phyloP scores from a whole-genome alignment of 2,113 vertebrate genomes.

The Lasiurus borealis region DNA sequence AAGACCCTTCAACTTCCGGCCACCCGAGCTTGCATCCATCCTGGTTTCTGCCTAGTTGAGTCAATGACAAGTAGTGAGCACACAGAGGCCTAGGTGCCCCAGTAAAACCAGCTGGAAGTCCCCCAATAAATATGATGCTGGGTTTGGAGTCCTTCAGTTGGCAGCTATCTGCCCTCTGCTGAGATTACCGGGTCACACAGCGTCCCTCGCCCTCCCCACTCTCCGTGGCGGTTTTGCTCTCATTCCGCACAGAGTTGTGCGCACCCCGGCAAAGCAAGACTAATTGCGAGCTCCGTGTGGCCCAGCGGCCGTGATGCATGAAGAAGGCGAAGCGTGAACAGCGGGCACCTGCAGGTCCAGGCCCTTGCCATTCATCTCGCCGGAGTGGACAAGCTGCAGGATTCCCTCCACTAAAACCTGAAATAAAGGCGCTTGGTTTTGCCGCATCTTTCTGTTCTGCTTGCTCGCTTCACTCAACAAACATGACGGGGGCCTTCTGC shows the following conservation, averaged over 20 bases:
- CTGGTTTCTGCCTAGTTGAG: background rate
- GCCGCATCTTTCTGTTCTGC: background rate
- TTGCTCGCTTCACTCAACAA: background rate
- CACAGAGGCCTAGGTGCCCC: background rate
- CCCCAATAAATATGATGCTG: background rate
- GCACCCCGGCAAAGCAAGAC: conserved; percentile 61
- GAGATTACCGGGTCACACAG: background rate
- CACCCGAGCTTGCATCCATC: background rate
- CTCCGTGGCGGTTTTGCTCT: background rate
- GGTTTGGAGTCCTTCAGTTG: background rate
- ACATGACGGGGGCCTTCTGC: rapidly evolving
- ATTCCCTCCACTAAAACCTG: background rate
- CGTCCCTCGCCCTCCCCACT: background rate
- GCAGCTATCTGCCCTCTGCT: background rate
- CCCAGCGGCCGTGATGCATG: conserved; percentile 77
- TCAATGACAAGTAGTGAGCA: background rate
- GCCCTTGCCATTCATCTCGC: conserved; percentile 76
- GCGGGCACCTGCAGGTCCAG: conserved; percentile 80
- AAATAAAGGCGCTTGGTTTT: conserved; percentile 22
- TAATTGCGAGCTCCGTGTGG: conserved; percentile 66
- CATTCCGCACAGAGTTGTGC: conserved; percentile 20
- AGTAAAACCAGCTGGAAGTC: background rate
- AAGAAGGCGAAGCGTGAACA: conserved; percentile 68
- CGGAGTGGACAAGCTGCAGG: conserved; percentile 53
- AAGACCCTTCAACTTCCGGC: background rate